These are phyloP conservation scores for Seriola dumerili DNA, from an alignment of 2,113 vertebrate genomes.

Conservation along the genomic window DNA sequence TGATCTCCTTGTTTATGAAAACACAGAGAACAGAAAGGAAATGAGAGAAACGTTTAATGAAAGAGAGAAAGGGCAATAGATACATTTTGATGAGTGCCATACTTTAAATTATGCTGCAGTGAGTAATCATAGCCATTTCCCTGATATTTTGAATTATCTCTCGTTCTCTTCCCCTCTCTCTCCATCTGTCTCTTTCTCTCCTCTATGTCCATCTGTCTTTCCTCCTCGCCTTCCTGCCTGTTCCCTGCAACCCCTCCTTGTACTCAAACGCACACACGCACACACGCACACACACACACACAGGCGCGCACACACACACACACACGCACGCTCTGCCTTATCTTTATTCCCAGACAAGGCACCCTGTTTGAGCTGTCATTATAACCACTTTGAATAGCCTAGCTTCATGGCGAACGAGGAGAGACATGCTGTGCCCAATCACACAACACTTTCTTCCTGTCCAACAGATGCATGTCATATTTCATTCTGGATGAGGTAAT, in stretches of 20 bases:
- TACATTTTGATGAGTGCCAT: constrained; percentile 43
- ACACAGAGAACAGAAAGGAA: constrained; percentile 23
- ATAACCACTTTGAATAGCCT: constrained; percentile 75
- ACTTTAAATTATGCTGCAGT: constrained; percentile 60
- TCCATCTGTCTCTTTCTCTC: constrained; percentile 55
- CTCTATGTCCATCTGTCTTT: constrained; percentile 70
- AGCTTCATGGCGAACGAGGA: constrained; percentile 58
- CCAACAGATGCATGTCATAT: constrained; percentile 75
- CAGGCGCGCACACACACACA: constrained; percentile 15
- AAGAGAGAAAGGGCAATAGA: constrained; percentile 37
- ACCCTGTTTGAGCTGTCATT: constrained; percentile 78
- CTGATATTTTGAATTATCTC: constrained; percentile 53
- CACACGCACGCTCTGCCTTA: constrained; percentile 63
- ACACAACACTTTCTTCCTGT: constrained; percentile 72
- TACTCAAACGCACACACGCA: constrained; percentile 34
- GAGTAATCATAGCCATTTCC: constrained; percentile 55
- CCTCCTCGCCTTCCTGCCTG: constrained; percentile 42
- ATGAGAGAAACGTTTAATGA: constrained; percentile 45
- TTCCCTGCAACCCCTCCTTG: constrained; percentile 54
- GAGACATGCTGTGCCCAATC: constrained; percentile 79
- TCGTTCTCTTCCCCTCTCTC: constrained; percentile 7
- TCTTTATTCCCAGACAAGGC: constrained; percentile 80
- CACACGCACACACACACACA: constrained; percentile 13
- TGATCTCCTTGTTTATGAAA: constrained; percentile 23
- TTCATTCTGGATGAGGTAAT: constrained; percentile 67